Evolutionary conservation across 2,113 vertebrate genomes (phyloP), one percentile per base, ranked within the genome.

Genomic region (Vulpes lagopus): DNA sequence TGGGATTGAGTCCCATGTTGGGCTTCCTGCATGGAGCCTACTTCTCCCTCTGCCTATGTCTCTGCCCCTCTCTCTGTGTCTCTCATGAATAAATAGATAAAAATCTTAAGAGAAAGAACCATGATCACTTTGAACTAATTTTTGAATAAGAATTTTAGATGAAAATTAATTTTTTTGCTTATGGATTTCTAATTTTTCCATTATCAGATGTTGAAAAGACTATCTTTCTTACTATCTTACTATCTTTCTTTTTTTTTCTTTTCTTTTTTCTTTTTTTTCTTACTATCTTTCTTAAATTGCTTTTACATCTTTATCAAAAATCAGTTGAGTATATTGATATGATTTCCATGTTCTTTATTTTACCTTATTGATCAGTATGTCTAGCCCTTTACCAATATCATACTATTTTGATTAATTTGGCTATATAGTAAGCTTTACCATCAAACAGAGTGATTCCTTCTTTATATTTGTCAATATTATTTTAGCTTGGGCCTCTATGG

Each of bases 251-350:
- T n/a, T n/a, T n/a, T n/a, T n/a, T n/a, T n/a, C n/a, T n/a, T n/a
- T n/a, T n/a, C n/a, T n/a, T n/a, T n/a, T n/a, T n/a, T n/a, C n/a
- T n/a, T n/a, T n/a, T n/a, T n/a, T n/a, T n/a, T 43, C 43, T 43
- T 43, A 43, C 43, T 43, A 43, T 43, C 43, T 43, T 43, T 43
- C 83, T 30, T 32, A 22, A 76, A 64, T 71, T 78, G 60, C 12
- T 91, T 92, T 79, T 73, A 27, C 32, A 57, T 20, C 62, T 73
- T 91, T 17, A 43, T 89, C 3, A 89, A 73, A 97, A 94, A 59
- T 65, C 25, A 43, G 3, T 35, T 69, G 38, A 4, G 23, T 20
- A 25, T 55, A 64, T 43, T 14, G 62, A 25, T 51, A 19, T 32
- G 2, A 8, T 51, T 57, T 88, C 23, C 57, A 23, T 59, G 1